Evolutionary conservation across 2,113 vertebrate genomes (phyloP).

Genomic region (Cavia aperea): DNA sequence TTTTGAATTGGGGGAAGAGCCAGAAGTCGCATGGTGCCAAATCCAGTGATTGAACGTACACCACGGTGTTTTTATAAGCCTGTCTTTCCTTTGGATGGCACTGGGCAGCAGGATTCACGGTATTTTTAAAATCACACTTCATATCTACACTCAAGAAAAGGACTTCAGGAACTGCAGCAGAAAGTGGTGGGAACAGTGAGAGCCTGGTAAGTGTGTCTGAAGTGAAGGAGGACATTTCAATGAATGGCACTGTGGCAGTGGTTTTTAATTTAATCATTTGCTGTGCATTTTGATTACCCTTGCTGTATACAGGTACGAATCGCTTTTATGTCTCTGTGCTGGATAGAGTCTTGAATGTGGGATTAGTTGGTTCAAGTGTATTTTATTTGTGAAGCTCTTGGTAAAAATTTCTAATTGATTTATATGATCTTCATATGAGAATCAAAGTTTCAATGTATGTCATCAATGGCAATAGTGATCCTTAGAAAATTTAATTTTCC

Average conservation of each 20-base stretch:
- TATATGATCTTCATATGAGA: not conserved
- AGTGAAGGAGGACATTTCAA: not conserved
- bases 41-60: not conserved
- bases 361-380: not conserved
- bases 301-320: not conserved
- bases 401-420: not conserved
- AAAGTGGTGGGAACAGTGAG: not conserved
- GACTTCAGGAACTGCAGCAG: not conserved
- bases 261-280: not conserved
- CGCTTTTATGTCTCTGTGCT: not conserved
- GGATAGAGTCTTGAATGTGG: not conserved
- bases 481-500: not conserved
- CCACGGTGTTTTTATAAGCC: not conserved
- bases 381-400: not conserved
- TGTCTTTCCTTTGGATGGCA: not conserved
- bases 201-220: not conserved
- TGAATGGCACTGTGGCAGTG: not conserved
- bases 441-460: not conserved
- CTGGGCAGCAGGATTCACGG: not conserved
- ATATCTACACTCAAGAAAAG: not conserved
- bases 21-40: not conserved
- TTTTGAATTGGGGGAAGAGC: not conserved
- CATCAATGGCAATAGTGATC: not conserved
- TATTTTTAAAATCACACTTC: not conserved
- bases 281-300: not conserved